Conservation (phyloP, 2,888 invertebrate genomes). For the Sminthurides aquaticus region DNA sequence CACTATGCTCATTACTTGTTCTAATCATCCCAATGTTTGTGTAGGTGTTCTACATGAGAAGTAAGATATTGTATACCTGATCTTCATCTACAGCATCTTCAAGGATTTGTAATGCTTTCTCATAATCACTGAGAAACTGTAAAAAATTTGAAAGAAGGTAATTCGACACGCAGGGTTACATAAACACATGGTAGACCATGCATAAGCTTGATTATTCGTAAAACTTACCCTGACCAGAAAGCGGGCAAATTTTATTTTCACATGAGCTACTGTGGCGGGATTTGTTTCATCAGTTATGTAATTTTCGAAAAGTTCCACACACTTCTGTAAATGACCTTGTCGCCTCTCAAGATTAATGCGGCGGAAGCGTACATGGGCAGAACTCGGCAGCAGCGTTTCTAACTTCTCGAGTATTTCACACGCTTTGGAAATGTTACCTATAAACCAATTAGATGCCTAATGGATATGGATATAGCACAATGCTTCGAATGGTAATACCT, state of each 20-base stretch:
- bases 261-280: conserved; percentile 61
- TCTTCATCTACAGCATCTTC: conserved; percentile 73
- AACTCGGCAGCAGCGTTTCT: conserved; percentile 72
- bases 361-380: conserved; percentile 72
- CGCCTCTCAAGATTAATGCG: conserved; percentile 85
- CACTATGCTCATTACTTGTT: conserved; percentile 1
- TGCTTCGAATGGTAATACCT: too few species aligned
- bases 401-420: conserved; percentile 75
- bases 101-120: conserved; percentile 57
- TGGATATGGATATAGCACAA: too few species aligned
- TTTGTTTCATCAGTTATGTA: conserved; percentile 71
- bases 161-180: too few species aligned
- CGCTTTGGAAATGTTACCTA: conserved; percentile 65
- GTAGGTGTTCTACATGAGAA: not conserved
- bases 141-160: conserved; percentile 29
- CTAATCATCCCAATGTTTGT: conserved; percentile 62
- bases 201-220: not conserved
- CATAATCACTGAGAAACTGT: conserved; percentile 52
- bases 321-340: conserved; percentile 67
- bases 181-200: too few species aligned
- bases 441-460: too few species aligned
- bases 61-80: conserved; percentile 45
- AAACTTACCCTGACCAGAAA: conserved; percentile 67
- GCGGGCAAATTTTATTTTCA: conserved; percentile 85
- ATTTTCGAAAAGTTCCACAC: conserved; percentile 69